These are phyloP conservation scores for Galaxias olidus DNA, from an alignment of 2,797 vertebrate species.

Conservation along the genomic window DNA sequence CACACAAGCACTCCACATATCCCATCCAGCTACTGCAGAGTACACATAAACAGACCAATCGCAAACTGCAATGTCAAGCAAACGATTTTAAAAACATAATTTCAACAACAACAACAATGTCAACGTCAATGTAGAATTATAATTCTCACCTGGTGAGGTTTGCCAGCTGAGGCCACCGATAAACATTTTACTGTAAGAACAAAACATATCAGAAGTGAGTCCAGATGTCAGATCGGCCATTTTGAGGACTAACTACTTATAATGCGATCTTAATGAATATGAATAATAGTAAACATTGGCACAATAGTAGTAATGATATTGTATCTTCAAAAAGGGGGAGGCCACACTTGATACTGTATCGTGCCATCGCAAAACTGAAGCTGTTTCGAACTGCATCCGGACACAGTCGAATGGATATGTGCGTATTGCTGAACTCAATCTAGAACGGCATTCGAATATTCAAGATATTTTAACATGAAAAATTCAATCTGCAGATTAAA, in stretches of 20 bases:
- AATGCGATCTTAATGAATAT: slow-evolving; percentile 78
- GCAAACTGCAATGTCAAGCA: slow-evolving; percentile 54
- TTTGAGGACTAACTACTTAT: slow-evolving; percentile 93
- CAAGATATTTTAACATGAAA: slow-evolving; percentile 65
- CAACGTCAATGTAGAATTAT: slow-evolving; percentile 56
- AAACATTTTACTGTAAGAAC: slow-evolving; percentile 97
- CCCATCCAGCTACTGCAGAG: slow-evolving; percentile 63
- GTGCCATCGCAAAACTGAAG: slow-evolving; percentile 58
- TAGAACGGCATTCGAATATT: slow-evolving; percentile 66
- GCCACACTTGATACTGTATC: slow-evolving; percentile 63
- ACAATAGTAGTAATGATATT: slow-evolving; percentile 52
- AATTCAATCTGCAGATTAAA: slow-evolving; percentile 20
- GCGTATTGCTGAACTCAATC: slow-evolving; percentile 67
- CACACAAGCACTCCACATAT: slow-evolving; percentile 65
- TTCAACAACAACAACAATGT: no score
- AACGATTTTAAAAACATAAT: slow-evolving; percentile 56
- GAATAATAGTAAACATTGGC: slow-evolving; percentile 62
- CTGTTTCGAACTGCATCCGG: slow-evolving; percentile 71
- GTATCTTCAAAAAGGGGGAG: slow-evolving; percentile 57
- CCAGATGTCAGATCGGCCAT: slow-evolving; percentile 98
- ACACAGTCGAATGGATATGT: slow-evolving; percentile 60
- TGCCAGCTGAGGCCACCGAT: slow-evolving; percentile 99
- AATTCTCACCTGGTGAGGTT: slow-evolving; percentile 95
- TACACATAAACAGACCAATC: slow-evolving; percentile 59
- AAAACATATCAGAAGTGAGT: slow-evolving; percentile 94